Evolutionary conservation across 2,888 invertebrate species (phyloP), one percentile per base, ranked within the genome.

Genomic region (Acleris holmiana): DNA sequence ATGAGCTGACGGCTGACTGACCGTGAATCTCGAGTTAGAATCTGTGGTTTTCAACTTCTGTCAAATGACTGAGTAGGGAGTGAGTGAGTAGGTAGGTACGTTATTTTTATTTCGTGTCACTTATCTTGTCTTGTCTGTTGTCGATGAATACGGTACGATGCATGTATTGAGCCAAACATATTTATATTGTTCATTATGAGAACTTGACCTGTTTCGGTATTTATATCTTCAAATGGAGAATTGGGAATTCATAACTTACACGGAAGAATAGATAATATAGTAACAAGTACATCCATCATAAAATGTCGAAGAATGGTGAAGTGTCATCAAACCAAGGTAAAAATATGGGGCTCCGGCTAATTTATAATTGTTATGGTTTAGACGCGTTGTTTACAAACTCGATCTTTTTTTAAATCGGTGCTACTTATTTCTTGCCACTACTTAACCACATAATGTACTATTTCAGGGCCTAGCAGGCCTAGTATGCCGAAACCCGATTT

Each of bases 251-350:
- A 72, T 78, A 72, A 78, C 73, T 71, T 78, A 75, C 80, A 83
- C 81, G 80, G 82, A 84, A 84, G 79, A 82, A 74, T 82, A 82
- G 74, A 79, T 69, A 77, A 79, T 77, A 77, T 76, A 73, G 71
- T 78, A 63, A 65, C 67, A 70, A 67, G 65, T 69, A 68, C 68
- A 71, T 73, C 67, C 68, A 67, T 61, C 69, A 44, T 35, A 90
- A 88, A 93, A 95, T 95, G 95, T 95, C 95, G 93, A 95, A 95
- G 90, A 95, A 94, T 93, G 94, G 94, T 89, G 94, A 94, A 88
- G 94, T 95, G 91, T 94, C 95, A 80, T 93, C 94, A 84, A 94
- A 93, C 86, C 94, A 94, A 90, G 93, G 94, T 89, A 76, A 74
- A 61, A 62, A 57, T 59, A 57, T 55, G 57, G 59, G 51, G 35